Base-by-base conservation (phyloP, 2,888 invertebrate species). In the Scelioninae gen. 1 region DNA sequence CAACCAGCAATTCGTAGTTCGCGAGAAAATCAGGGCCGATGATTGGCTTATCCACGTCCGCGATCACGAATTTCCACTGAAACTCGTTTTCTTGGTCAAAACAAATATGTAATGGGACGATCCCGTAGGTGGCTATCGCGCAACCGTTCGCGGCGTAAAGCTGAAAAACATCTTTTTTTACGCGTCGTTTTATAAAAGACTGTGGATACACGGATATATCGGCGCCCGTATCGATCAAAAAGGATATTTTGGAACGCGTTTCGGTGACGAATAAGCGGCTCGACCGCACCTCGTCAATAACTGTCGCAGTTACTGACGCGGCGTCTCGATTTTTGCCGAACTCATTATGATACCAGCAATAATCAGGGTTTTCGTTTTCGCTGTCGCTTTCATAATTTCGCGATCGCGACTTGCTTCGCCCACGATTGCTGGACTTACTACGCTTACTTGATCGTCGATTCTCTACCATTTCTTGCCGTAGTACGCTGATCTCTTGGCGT, bases 21-120 rank as follows among this genome's bases (percentile, higher is more conserved):
- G 13, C 43, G 10, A 91, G 74, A 65, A 92, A 90, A 84, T 91
- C 89, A 0, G 86, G 89, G 4, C 90, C 89, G 29, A 91, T 90
- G 6, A 92, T 91, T 0, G 91, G 88, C 31, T 86, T 87, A 0
- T 87, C 75, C 0, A 90, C 87, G 51, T 91, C 89, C 0, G 90
- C 90, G 0, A 91, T 84, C 0, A 88, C 29, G 75, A 91, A 92
- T 4, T 84, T 79, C 90, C 90, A 91, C 0, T 62, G 56, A 32
- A 88, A 90, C 1, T 78, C 84, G 5, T 89, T 83, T 16, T 88
- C 8, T 91, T 56, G 32, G 89, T 85, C 0, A 90, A 47, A 11
- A 11, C 11, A 4, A 11, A 40, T 8, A 31, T 15, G 1, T 23
- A 49, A 49, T 1, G 49, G 10, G 9, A 23, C 29, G 10, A 15